Conservation (phyloP, 2,888 invertebrate genomes). For the Ptychoptera contaminata region DNA sequence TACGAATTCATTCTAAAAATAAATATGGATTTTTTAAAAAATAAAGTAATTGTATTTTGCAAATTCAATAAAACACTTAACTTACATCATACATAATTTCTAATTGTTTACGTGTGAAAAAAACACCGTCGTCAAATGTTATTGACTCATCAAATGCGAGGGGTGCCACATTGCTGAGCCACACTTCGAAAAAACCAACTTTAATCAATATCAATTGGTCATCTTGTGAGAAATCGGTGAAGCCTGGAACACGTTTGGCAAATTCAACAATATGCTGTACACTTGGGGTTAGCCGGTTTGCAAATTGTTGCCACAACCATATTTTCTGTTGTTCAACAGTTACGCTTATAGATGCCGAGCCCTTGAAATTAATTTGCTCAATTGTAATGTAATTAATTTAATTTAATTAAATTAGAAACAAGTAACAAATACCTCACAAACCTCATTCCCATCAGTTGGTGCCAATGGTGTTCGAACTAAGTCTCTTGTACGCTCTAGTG, state of each 20-base stretch:
- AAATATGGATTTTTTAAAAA: constrained; percentile 4
- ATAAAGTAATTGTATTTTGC: background rate
- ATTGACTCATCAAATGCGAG: constrained; percentile 61
- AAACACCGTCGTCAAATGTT: constrained; percentile 81
- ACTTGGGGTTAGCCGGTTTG: constrained; percentile 70
- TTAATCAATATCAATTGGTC: constrained; percentile 95
- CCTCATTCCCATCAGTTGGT: constrained; percentile 20
- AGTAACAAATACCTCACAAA: constrained; percentile 11
- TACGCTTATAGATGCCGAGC: constrained; percentile 44
- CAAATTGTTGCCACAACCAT: constrained; percentile 79
- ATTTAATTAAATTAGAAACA: background rate
- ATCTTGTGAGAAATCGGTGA: constrained; percentile 79
- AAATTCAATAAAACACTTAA: constrained; percentile 12
- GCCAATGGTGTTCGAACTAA: constrained; percentile 50
- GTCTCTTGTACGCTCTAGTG: constrained; percentile 63
- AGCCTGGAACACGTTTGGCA: constrained; percentile 88
- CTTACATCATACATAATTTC: constrained; percentile 78
- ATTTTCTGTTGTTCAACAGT: constrained; percentile 58
- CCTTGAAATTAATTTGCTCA: constrained; percentile 24
- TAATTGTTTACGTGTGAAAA: constrained; percentile 67
- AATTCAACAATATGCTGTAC: constrained; percentile 93
- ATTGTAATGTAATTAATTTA: background rate
- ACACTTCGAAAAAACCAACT: constrained; percentile 91
- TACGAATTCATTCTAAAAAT: constrained; percentile 65
- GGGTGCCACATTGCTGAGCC: constrained; percentile 75